Conservation (phyloP, 2,888 invertebrate genomes). For the Cerastis rubricosa region DNA sequence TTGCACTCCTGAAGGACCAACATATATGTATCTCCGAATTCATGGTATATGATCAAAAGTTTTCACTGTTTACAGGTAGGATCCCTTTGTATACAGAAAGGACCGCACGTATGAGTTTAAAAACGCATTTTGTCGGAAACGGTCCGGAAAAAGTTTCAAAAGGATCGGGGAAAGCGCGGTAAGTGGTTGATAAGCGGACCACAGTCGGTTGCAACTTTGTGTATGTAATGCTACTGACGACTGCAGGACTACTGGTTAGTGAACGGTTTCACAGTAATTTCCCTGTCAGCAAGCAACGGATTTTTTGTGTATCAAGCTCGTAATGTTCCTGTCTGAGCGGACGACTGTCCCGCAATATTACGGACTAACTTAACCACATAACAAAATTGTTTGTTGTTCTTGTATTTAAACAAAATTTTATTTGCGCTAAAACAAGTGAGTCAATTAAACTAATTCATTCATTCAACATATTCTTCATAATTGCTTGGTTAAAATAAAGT, state of each 20-base stretch:
- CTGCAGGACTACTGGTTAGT: slow-evolving; percentile 30
- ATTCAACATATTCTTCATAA: neutral
- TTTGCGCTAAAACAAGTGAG: slow-evolving; percentile 3
- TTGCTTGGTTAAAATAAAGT: too few relatives aligned
- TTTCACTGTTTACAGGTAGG: slow-evolving; percentile 25
- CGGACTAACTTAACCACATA: slow-evolving; percentile 16
- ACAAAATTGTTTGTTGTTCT: slow-evolving; percentile 21
- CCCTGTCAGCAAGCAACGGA: slow-evolving; percentile 46
- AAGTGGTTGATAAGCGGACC: slow-evolving; percentile 54
- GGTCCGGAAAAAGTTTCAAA: slow-evolving; percentile 54
- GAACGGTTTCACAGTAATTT: slow-evolving; percentile 63
- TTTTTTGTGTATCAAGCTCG: slow-evolving; percentile 49
- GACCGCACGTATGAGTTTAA: slow-evolving; percentile 39
- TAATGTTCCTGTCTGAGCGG: slow-evolving; percentile 25
- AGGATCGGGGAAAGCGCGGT: slow-evolving; percentile 39
- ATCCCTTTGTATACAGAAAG: slow-evolving; percentile 15
- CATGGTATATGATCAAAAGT: slow-evolving; percentile 5
- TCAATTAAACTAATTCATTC: neutral
- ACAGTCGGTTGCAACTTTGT: slow-evolving; percentile 54
- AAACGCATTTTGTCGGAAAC: slow-evolving; percentile 45
- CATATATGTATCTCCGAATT: slow-evolving; percentile 9
- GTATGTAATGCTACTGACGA: slow-evolving; percentile 34
- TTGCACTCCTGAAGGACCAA: neutral
- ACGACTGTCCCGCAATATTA: slow-evolving; percentile 26
- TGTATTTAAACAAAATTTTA: neutral